Evolutionary conservation across 2,113 vertebrate genomes (phyloP).

Genomic region (Onychostruthus taczanowskii): DNA sequence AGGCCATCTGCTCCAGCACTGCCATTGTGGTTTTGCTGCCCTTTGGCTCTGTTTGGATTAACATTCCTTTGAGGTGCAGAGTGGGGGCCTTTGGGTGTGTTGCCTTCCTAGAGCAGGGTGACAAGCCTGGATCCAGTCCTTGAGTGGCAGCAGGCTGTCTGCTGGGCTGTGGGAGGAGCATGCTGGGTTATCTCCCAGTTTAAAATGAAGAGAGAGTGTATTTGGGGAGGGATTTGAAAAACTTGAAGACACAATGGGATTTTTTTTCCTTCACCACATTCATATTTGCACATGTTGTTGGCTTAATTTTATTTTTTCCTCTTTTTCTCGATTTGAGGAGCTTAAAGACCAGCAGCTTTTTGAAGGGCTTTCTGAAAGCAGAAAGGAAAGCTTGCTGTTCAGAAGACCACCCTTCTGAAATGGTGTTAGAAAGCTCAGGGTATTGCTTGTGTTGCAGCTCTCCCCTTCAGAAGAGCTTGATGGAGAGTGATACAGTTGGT

Average conservation of each 20-base stretch:
- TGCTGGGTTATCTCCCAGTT: background rate
- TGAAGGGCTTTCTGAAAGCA: background rate
- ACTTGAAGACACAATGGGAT: background rate
- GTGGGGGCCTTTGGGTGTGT: background rate
- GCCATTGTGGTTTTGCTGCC: background rate
- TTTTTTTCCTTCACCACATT: background rate
- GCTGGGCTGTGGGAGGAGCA: background rate
- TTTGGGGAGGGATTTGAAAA: no score
- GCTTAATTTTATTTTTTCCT: background rate
- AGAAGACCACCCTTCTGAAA: background rate
- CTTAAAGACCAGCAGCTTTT: background rate
- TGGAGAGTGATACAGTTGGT: fast-evolving
- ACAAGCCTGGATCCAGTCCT: background rate
- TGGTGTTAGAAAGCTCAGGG: background rate
- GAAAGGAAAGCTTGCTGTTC: background rate
- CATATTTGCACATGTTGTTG: background rate
- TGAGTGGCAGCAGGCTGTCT: background rate
- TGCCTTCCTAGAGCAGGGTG: background rate
- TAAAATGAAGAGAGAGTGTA: background rate
- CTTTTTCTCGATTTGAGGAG: background rate
- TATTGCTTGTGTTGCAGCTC: background rate
- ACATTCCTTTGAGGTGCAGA: background rate
- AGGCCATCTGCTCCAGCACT: background rate
- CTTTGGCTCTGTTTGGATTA: background rate
- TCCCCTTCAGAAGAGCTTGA: background rate